Base-by-base conservation (phyloP, 2,797 vertebrate species). In the Sebastolobus alascanus region DNA sequence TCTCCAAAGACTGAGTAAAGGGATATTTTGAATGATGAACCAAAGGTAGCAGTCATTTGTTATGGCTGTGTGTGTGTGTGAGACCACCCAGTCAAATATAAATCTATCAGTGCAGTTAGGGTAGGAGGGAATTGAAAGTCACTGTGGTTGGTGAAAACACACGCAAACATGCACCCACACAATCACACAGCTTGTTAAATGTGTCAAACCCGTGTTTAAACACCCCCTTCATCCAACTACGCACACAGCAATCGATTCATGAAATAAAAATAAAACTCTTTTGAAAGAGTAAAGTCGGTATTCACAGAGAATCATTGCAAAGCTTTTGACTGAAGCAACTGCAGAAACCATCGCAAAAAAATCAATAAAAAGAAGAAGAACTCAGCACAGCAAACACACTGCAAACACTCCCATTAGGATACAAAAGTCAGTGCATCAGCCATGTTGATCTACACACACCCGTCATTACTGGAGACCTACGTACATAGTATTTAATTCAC, bases 371-470 rank as follows among this genome's bases (percentile, higher is more conserved):
- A 79, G 3, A 65, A 63, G 18, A 69, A 63, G 18, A 69, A 70
- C 73, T 87, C 75, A 78, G 69, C 89, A 93, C 84, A 80, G 79
- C 77, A 89, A 86, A 86, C 43, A 61, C 80, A 88, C 80, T 73
- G 37, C 63, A 68, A 87, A 84, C 66, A 74, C 73, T 71, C 54
- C 50, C 59, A 72, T 75, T 60, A 75, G 64, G 29, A 68, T 3
- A 75, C 5, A 68, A 77, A 78, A 68, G 55, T 85, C 65, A 74
- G 35, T 54, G 58, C 27, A 73, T 84, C 76, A 85, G 61, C 29
- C 27, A 25, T 37, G 87, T 64, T 40, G 40, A 70, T 81, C 40
- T 54, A 75, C 35, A 77, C 46, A 76, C 74, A 82, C 64, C 5
- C n/a, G 16, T 90, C 88, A 90, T 79, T 87, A 83, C 91, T 4